phyloP scores from a whole-genome alignment of 2,797 vertebrate genomes.

The Hemibagrus guttatus region DNA sequence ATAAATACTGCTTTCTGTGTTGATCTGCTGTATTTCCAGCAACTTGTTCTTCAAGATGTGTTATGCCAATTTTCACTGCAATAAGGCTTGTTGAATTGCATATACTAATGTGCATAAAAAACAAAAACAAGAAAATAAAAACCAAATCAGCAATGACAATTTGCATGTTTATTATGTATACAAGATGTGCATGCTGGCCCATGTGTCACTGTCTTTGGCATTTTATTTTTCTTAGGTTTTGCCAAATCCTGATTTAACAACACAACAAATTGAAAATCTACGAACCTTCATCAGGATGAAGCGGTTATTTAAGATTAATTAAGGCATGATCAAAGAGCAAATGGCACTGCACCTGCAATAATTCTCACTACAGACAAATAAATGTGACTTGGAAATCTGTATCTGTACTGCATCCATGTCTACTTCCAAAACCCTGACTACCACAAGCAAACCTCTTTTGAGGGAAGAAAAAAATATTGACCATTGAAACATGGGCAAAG shows the following conservation, averaged over 20 bases:
- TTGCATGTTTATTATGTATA: background rate
- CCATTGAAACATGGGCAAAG: background rate
- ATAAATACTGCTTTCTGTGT: background rate
- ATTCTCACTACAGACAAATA: constrained; percentile 3
- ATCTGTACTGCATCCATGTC: background rate
- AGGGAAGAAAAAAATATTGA: background rate
- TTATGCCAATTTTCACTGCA: background rate
- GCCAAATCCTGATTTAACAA: background rate
- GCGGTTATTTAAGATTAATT: background rate
- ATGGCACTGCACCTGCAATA: background rate
- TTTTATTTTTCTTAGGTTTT: background rate
- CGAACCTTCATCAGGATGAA: background rate
- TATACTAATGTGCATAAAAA: background rate
- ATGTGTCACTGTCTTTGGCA: background rate
- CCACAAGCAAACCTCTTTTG: background rate
- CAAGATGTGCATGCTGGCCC: background rate
- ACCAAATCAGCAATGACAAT: background rate
- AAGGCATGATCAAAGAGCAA: background rate
- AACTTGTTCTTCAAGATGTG: background rate
- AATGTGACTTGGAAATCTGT: background rate
- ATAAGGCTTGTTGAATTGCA: background rate
- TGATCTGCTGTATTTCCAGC: background rate
- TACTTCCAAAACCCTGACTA: background rate
- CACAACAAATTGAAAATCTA: background rate
- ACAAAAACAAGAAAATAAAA: background rate